Evolutionary conservation across 2,888 invertebrate species (phyloP).

Genomic region (Automeris io): DNA sequence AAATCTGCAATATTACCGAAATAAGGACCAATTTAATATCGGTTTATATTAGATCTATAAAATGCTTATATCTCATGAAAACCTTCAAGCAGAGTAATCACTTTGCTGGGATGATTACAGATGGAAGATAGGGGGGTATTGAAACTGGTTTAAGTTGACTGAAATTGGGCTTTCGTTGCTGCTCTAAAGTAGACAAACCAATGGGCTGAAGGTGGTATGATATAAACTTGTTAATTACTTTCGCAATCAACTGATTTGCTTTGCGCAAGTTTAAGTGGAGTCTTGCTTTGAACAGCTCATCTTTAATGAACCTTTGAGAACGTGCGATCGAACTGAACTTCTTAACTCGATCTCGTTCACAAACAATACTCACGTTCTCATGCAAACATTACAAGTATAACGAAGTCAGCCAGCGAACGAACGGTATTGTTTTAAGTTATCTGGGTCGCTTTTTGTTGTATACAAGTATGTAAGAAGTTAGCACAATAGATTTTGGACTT

Average conservation of each 20-base stretch:
- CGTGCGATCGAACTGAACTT: constrained; percentile 22
- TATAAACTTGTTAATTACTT: neutral
- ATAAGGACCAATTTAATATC: too few relatives aligned
- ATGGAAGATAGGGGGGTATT: too few relatives aligned
- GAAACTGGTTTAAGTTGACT: too few relatives aligned
- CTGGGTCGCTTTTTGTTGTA: constrained; percentile 14
- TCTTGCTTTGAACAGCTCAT: constrained; percentile 4
- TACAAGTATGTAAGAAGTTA: constrained; percentile 7
- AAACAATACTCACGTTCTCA: constrained; percentile 29
- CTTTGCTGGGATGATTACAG: too few relatives aligned
- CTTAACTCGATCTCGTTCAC: constrained; percentile 26
- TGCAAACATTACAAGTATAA: constrained; percentile 20
- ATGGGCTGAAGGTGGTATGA: too few relatives aligned
- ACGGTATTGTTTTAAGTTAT: constrained; percentile 19
- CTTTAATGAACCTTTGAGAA: constrained; percentile 18
- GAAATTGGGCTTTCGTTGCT: too few relatives aligned
- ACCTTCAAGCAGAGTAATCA: too few relatives aligned
- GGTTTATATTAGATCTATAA: too few relatives aligned
- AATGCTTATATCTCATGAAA: too few relatives aligned
- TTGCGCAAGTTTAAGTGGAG: neutral
- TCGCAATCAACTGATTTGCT: constrained; percentile 2
- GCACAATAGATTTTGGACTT: constrained; percentile 1
- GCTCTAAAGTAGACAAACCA: too few relatives aligned
- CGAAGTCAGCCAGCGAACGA: constrained; percentile 15
- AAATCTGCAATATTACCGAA: too few relatives aligned